Conservation (phyloP, 2,113 vertebrate genomes). For the Chlorodrepanis virens region DNA sequence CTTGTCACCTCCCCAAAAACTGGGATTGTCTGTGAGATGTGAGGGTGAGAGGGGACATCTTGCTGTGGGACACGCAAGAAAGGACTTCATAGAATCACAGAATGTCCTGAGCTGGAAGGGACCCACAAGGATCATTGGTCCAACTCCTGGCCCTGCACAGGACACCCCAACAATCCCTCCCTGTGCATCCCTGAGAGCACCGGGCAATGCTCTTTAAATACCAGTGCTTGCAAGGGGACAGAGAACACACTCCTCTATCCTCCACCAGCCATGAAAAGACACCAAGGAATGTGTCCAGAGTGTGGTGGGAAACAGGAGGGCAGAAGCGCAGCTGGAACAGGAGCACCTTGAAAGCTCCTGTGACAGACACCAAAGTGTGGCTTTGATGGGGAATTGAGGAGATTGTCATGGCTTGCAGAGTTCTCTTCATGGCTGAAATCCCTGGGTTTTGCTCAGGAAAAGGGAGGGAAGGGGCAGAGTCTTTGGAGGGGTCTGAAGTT, state of each 20-base stretch:
- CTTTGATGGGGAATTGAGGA: not conserved
- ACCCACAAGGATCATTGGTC: not conserved
- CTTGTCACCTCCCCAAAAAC: not conserved
- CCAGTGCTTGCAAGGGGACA: not conserved
- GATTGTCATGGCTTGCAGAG: not conserved
- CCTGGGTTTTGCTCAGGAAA: not conserved
- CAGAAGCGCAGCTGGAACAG: not conserved
- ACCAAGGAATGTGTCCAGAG: not conserved
- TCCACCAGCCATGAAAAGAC: not conserved
- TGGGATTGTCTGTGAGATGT: not conserved
- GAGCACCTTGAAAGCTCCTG: not conserved
- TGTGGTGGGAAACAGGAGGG: not conserved
- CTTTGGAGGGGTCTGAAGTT: not conserved
- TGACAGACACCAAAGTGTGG: not conserved
- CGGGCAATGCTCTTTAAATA: not conserved
- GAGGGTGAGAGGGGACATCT: not conserved
- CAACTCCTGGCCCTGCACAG: not conserved
- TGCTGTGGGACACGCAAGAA: not conserved
- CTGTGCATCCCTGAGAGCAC: fast-evolving
- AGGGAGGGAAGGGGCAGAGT: not conserved
- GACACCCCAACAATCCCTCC: not conserved
- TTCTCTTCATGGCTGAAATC: not conserved
- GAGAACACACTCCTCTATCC: not conserved
- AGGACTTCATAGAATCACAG: not conserved
- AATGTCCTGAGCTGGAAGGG: not conserved